phyloP scores from a whole-genome alignment of 1,140 invertebrate genomes.

The Caerostris extrusa region DNA sequence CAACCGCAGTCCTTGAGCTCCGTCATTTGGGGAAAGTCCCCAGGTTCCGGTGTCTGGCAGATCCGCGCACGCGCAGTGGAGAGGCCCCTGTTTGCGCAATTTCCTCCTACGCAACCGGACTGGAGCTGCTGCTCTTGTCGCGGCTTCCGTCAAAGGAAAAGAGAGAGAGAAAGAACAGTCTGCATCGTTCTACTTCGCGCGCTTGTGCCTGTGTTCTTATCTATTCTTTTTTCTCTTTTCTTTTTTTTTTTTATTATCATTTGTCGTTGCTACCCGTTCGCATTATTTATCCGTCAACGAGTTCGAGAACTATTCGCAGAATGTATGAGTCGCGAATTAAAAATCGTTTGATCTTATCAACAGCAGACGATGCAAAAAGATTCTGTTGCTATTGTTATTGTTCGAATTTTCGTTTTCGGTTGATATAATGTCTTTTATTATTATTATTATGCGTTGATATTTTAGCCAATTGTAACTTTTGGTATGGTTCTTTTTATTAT shows the following conservation, averaged over 20 bases:
- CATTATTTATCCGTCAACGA: slow-evolving; percentile 15
- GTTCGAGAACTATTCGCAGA: background rate
- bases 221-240: background rate
- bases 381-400: background rate
- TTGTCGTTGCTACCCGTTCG: background rate
- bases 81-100: slow-evolving; percentile 26
- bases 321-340: slow-evolving; percentile 18
- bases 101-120: slow-evolving; percentile 34
- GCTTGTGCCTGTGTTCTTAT: background rate
- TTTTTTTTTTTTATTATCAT: background rate
- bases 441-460: background rate
- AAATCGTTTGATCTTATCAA: slow-evolving; percentile 26
- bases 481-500: background rate
- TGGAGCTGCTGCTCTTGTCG: background rate
- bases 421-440: background rate
- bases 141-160: slow-evolving; percentile 24
- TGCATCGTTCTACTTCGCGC: slow-evolving; percentile 20
- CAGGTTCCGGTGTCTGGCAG: slow-evolving; percentile 16
- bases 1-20: slow-evolving; percentile 1
- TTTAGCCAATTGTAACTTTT: background rate
- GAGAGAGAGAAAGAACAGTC: background rate
- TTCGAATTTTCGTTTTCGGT: background rate
- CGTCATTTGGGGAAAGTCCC: slow-evolving; percentile 38
- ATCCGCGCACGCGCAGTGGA: background rate
- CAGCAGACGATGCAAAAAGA: slow-evolving; percentile 15